Evolutionary conservation across 2,113 vertebrate genomes (phyloP).

Genomic region (Anolis sagrei): DNA sequence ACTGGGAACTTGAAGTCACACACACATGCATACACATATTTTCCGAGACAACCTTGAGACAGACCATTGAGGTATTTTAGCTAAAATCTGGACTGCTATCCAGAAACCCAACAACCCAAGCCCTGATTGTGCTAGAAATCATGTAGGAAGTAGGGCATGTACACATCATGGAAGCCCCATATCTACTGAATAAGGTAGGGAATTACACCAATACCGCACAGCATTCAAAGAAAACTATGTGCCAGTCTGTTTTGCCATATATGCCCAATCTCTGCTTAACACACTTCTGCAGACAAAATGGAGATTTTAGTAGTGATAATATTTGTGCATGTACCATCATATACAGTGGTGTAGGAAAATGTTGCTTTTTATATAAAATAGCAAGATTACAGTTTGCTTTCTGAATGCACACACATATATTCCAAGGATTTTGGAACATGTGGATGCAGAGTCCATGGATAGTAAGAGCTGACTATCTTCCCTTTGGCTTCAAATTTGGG

Average conservation of each 20-base stretch:
- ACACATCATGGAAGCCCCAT: background rate
- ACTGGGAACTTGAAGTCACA: background rate
- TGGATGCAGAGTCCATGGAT: too few species aligned
- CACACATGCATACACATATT: too few species aligned
- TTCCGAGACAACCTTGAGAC: slow-evolving; percentile 11
- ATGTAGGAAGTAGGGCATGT: too few species aligned
- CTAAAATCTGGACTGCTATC: background rate
- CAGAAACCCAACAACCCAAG: background rate
- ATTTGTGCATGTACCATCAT: background rate
- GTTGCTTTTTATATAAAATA: too few species aligned
- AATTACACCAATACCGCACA: background rate
- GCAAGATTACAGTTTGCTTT: too few species aligned
- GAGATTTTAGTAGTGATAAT: background rate
- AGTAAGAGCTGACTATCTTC: too few species aligned
- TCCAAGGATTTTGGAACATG: too few species aligned
- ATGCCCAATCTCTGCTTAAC: background rate
- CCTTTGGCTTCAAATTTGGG: too few species aligned
- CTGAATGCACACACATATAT: too few species aligned
- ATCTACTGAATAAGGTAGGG: background rate
- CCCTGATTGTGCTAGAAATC: too few species aligned
- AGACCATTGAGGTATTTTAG: slow-evolving; percentile 12
- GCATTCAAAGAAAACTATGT: background rate
- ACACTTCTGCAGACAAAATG: background rate
- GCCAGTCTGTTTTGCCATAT: background rate
- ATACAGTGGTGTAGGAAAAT: too few species aligned